phyloP scores from a whole-genome alignment of 2,888 invertebrate genomes.

The Dolichopus griseipennis region DNA sequence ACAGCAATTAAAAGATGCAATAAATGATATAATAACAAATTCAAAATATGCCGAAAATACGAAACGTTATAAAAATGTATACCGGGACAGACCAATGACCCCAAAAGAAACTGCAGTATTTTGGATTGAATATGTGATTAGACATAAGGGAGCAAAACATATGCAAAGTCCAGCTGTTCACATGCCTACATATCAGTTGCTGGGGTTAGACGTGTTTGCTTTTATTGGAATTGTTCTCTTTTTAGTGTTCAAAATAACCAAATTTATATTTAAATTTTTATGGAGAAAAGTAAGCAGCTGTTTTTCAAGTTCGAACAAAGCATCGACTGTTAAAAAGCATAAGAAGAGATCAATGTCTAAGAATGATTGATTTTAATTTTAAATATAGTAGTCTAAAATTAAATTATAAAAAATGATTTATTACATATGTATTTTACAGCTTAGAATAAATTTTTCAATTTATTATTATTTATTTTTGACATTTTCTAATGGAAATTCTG shows the following conservation, averaged over 20 bases:
- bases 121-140: slow-evolving; percentile 51
- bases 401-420: too few relatives aligned
- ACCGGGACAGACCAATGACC: slow-evolving; percentile 47
- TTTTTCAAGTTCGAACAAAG: too few relatives aligned
- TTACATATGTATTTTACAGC: too few relatives aligned
- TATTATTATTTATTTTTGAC: too few relatives aligned
- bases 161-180: slow-evolving; percentile 45
- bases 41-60: slow-evolving; percentile 30
- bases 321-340: neutral
- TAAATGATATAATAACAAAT: slow-evolving; percentile 30
- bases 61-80: slow-evolving; percentile 41
- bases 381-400: too few relatives aligned
- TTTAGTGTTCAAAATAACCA: neutral
- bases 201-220: slow-evolving; percentile 44
- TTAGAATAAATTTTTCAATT: too few relatives aligned
- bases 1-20: slow-evolving; percentile 18
- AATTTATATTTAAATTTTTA: neutral
- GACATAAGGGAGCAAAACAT: slow-evolving; percentile 46
- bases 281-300: neutral
- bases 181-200: slow-evolving; percentile 42
- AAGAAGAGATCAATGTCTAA: too few relatives aligned
- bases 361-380: too few relatives aligned
- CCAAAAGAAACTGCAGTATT: slow-evolving; percentile 47
- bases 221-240: slow-evolving; percentile 19
- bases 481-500: too few relatives aligned